A percentile compares a stretch with the other conserved stretches of the same genome.
Conservation (phyloP, 2,888 invertebrate species). For the Plebejus argus region DNA sequence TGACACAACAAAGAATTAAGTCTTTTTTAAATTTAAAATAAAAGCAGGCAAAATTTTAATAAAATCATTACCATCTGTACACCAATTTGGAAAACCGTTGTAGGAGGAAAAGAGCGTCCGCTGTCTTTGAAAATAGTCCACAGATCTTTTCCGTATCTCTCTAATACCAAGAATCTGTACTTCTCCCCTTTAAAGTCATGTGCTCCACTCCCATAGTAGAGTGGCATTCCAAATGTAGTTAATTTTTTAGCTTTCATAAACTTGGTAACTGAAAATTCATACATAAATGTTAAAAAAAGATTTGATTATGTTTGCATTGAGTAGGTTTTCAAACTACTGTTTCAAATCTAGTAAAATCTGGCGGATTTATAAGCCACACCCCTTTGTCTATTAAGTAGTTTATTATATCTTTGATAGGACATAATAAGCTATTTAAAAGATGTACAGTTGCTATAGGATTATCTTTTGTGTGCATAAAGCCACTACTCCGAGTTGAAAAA, state of each 20-base stretch:
- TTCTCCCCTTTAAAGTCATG: constrained; percentile 87
- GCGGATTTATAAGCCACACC: too few relatives aligned
- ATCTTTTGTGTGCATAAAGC: not conserved
- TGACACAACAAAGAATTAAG: too few relatives aligned
- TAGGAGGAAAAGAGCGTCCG: constrained; percentile 84
- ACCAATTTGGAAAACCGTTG: constrained; percentile 89
- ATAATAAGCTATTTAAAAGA: too few relatives aligned
- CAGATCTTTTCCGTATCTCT: constrained; percentile 93
- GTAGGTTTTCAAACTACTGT: too few relatives aligned
- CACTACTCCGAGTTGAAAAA: not conserved
- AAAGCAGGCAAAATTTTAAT: too few relatives aligned
- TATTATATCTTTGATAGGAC: too few relatives aligned
- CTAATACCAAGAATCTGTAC: constrained; percentile 94
- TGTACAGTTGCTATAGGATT: too few relatives aligned
- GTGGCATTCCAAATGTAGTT: constrained; percentile 90
- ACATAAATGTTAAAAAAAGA: too few relatives aligned
- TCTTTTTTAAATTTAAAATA: too few relatives aligned
- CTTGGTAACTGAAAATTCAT: constrained; percentile 80
- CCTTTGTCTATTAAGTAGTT: too few relatives aligned
- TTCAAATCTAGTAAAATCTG: too few relatives aligned
- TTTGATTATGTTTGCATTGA: too few relatives aligned
- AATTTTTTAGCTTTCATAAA: constrained; percentile 86
- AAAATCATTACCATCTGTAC: constrained; percentile 86
- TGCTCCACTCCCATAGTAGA: constrained; percentile 91
- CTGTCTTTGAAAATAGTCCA: constrained; percentile 87